A percentile compares a stretch with the other conserved stretches of the same genome.
phyloP scores from a whole-genome alignment of 2,888 invertebrate genomes.

The Synanthedon vespiformis region DNA sequence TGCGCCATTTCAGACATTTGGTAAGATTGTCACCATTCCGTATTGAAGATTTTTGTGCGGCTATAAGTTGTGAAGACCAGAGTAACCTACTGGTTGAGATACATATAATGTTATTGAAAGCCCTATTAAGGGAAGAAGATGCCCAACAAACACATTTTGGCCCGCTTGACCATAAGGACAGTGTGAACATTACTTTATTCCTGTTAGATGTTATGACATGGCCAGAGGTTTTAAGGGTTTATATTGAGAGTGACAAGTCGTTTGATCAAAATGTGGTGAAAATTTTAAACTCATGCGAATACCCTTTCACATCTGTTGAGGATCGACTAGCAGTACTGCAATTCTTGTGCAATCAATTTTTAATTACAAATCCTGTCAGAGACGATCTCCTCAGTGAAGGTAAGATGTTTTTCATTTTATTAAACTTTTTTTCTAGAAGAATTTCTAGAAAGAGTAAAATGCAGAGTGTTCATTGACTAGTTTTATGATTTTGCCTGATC shows the following conservation, averaged over 20 bases:
- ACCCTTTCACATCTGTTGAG: constrained; percentile 87
- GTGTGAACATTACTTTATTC: constrained; percentile 92
- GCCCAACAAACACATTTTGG: constrained; percentile 95
- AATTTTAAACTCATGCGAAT: constrained; percentile 80
- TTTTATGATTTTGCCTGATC: no score
- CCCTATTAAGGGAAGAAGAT: constrained; percentile 92
- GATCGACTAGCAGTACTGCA: constrained; percentile 85
- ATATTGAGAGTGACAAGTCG: constrained; percentile 89
- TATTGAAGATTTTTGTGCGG: constrained; percentile 97
- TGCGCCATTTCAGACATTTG: constrained; percentile 91
- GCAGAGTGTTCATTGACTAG: no score
- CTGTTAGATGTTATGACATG: constrained; percentile 96
- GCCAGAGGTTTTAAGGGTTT: constrained; percentile 91
- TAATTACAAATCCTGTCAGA: constrained; percentile 91
- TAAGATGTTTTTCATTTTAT: constrained; percentile 24
- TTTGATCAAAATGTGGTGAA: constrained; percentile 81
- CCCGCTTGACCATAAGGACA: constrained; percentile 96
- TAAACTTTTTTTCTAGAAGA: no score
- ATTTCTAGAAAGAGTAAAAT: no score
- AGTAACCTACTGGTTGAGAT: constrained; percentile 92
- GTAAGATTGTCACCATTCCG: constrained; percentile 94
- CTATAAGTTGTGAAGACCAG: constrained; percentile 91
- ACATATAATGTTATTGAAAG: constrained; percentile 93
- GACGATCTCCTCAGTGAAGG: constrained; percentile 96
- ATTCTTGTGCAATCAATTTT: constrained; percentile 94